A percentile compares a stretch with the other conserved stretches of the same genome.
These are phyloP conservation scores for Taenioides sp. DNA, from an alignment of 2,797 vertebrate genomes.

Conservation along the genomic window DNA sequence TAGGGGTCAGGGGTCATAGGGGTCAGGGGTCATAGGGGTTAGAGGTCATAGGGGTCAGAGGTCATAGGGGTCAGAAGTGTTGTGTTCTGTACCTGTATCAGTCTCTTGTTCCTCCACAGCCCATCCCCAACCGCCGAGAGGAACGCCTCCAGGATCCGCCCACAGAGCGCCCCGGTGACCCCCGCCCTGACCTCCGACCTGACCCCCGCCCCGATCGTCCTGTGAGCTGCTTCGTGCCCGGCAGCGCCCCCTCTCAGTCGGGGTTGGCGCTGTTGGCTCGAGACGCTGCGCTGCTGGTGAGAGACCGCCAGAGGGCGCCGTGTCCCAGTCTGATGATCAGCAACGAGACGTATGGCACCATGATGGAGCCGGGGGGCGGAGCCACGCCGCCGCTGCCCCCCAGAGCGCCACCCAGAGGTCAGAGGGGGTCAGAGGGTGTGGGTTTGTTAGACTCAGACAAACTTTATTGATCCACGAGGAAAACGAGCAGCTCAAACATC, in stretches of 20 bases:
- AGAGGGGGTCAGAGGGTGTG: not conserved
- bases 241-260: constrained; percentile 74
- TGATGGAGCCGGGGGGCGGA: constrained; percentile 74
- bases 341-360: constrained; percentile 93
- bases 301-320: constrained; percentile 85
- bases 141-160: constrained; percentile 69
- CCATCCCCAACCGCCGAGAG: constrained; percentile 88
- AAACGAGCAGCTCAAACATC: too few species aligned
- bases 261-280: constrained; percentile 79
- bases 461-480: too few species aligned
- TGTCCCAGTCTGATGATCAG: constrained; percentile 84
- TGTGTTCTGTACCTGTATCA: not conserved
- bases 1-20: too few species aligned
- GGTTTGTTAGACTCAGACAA: too few species aligned
- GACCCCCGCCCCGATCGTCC: constrained; percentile 55
- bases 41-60: not conserved
- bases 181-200: not conserved
- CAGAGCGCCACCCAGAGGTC: constrained; percentile 73
- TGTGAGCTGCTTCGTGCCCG: constrained; percentile 84
- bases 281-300: constrained; percentile 79
- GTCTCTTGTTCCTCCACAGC: constrained; percentile 65
- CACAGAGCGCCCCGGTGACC: not conserved
- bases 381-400: constrained; percentile 85
- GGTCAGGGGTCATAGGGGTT: constrained; percentile 41
- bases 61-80: too few species aligned